phyloP scores from a whole-genome alignment of 2,888 invertebrate genomes.

The Agriotes lineatus region DNA sequence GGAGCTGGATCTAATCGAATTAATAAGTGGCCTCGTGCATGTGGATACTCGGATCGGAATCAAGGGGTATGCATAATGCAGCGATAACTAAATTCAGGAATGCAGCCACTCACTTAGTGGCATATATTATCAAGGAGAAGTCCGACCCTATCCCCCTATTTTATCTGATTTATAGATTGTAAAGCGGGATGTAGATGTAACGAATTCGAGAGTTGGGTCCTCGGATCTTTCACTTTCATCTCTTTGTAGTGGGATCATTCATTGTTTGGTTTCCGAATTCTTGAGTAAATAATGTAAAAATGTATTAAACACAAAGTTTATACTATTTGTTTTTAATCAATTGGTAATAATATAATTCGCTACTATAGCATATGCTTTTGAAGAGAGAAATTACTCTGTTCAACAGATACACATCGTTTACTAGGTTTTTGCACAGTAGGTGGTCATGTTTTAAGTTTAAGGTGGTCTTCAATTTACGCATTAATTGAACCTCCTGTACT shows the following conservation, averaged over 20 bases:
- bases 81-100: constrained; percentile 44
- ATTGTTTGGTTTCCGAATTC: background rate
- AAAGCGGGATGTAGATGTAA: background rate
- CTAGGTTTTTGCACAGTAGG: no score
- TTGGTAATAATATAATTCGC: no score
- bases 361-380: no score
- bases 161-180: constrained; percentile 25
- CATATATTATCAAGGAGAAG: constrained; percentile 16
- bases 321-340: no score
- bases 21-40: constrained; percentile 43
- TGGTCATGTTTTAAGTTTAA: no score
- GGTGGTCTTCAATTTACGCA: no score
- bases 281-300: no score
- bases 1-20: constrained; percentile 30
- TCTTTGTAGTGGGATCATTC: background rate
- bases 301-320: no score
- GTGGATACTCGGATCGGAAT: constrained; percentile 20
- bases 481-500: no score
- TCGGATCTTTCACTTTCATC: no score
- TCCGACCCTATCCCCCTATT: background rate
- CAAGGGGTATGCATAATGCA: constrained; percentile 44
- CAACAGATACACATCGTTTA: no score
- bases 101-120: constrained; percentile 38
- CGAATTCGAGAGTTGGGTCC: background rate
- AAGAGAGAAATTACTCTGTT: no score